Percentiles rank a stretch among this genome's conserved stretches.
phyloP scores from a whole-genome alignment of 2,113 vertebrate genomes.

The Globicephala melas region DNA sequence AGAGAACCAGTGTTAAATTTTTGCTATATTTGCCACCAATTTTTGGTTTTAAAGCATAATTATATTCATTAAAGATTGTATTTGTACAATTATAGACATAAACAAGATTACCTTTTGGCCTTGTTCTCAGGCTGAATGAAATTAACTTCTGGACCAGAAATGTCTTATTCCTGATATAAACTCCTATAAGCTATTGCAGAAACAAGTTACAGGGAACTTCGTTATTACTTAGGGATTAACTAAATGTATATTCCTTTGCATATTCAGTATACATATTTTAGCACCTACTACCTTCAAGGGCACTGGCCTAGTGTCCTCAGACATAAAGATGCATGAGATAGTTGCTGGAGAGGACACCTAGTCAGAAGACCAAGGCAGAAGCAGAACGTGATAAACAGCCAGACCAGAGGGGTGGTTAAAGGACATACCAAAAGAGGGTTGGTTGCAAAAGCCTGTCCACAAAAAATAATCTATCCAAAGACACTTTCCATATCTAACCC shows the following conservation, averaged over 20 bases:
- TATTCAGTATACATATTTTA: neutral
- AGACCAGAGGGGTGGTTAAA: neutral
- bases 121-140: neutral
- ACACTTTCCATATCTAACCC: neutral
- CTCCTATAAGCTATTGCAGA: neutral
- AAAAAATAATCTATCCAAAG: neutral
- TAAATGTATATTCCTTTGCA: neutral
- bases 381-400: neutral
- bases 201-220: neutral
- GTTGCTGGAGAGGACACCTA: neutral
- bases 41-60: constrained; percentile 1
- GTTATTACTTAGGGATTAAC: neutral
- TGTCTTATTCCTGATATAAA: neutral
- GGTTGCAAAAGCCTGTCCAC: neutral
- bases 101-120: neutral
- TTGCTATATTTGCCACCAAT: neutral
- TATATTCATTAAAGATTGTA: neutral
- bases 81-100: neutral
- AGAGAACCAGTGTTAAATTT: constrained; percentile 9
- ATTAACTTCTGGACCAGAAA: neutral
- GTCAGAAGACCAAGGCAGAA: neutral
- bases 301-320: neutral
- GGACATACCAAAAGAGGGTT: neutral
- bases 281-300: neutral
- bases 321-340: neutral